Evolutionary conservation across 30 jellyfish, hydroid and myxozoan species (phyloP).

Genomic region (Nemopilema nomurai): DNA sequence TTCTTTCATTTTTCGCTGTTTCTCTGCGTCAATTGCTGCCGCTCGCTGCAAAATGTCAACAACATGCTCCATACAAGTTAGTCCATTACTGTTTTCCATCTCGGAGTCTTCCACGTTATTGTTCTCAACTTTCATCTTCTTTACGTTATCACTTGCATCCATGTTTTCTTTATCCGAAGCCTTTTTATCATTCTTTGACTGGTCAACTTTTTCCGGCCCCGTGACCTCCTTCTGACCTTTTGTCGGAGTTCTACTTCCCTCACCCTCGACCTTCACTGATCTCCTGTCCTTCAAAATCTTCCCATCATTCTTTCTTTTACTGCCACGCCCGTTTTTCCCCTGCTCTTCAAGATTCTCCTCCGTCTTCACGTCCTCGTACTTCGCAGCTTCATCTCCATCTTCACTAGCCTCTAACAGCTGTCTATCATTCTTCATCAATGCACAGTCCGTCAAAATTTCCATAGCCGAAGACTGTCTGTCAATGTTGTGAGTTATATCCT

Average conservation of each 20-base stretch:
- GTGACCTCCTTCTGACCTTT: neutral
- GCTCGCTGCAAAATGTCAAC: constrained; percentile 71
- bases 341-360: constrained; percentile 15
- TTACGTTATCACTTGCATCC: constrained; percentile 3
- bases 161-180: constrained; percentile 11
- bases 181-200: neutral
- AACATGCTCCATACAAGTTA: constrained; percentile 71
- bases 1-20: constrained; percentile 36
- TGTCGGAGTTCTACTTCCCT: neutral
- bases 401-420: neutral
- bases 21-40: constrained; percentile 74
- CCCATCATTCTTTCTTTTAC: constrained; percentile 14
- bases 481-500: neutral
- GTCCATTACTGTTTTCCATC: constrained; percentile 32
- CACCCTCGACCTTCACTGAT: constrained; percentile 34
- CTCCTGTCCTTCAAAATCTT: neutral
- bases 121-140: constrained; percentile 18
- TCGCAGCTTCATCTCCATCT: constrained; percentile 25
- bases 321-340: neutral
- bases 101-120: constrained; percentile 21
- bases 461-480: constrained; percentile 48
- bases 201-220: neutral
- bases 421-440: constrained; percentile 24
- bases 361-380: neutral
- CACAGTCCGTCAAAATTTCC: constrained; percentile 43